Conservation (phyloP, 1,140 invertebrate species). For the Bicyclus anynana region DNA sequence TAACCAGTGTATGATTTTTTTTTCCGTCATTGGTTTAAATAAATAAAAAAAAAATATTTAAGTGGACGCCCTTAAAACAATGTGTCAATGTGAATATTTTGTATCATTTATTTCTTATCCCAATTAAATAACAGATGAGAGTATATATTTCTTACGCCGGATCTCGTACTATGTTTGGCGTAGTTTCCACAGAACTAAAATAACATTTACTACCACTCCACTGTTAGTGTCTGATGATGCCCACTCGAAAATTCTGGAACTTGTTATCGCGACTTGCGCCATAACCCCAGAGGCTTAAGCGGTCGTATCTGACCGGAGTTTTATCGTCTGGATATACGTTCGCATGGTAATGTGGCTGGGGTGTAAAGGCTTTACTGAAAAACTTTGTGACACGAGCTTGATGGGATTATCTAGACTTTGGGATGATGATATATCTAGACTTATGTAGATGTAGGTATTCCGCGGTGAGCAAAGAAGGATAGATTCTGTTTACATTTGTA, state of each 20-base stretch:
- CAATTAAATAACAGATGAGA: too few relatives aligned
- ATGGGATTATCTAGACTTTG: background rate
- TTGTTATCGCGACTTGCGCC: constrained; percentile 15
- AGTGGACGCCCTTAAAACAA: too few relatives aligned
- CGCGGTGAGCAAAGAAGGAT: too few relatives aligned
- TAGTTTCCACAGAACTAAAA: background rate
- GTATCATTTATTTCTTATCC: too few relatives aligned
- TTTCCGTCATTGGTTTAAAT: too few relatives aligned
- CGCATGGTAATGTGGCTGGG: constrained; percentile 1
- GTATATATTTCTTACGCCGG: too few relatives aligned
- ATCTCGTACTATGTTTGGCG: too few relatives aligned
- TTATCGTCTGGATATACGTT: constrained; percentile 10
- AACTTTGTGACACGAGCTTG: background rate
- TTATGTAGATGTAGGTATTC: background rate
- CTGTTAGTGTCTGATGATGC: background rate
- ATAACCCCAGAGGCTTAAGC: constrained; percentile 10
- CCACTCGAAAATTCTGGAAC: background rate
- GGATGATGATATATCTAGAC: background rate
- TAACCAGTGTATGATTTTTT: too few relatives aligned
- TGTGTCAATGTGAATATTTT: too few relatives aligned
- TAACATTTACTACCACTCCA: background rate
- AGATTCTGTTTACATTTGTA: too few relatives aligned
- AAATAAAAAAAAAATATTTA: too few relatives aligned
- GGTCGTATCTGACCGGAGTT: constrained; percentile 3
- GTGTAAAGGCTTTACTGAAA: background rate